Percentiles rank a stretch among this genome's conserved stretches.
These are phyloP conservation scores for Polylopha cassiicola DNA, from an alignment of 2,888 invertebrate species.

Conservation along the genomic window DNA sequence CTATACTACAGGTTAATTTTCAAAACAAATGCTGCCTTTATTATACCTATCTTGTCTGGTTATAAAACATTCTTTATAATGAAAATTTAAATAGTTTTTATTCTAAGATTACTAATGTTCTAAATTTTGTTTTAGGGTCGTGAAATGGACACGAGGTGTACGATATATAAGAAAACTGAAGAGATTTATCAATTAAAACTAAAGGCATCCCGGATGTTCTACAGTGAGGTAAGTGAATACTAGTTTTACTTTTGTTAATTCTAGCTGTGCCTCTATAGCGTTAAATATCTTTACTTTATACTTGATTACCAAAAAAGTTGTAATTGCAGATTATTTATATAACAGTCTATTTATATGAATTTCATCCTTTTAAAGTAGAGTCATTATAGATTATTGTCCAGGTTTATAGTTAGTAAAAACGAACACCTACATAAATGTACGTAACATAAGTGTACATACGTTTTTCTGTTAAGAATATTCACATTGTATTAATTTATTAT, in stretches of 20 bases:
- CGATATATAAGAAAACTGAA: constrained; percentile 99
- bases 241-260: constrained; percentile 1
- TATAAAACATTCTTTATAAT: constrained; percentile 13
- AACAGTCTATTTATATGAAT: no score
- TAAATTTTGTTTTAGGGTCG: constrained; percentile 79
- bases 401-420: no score
- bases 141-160: constrained; percentile 95
- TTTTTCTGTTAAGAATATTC: neutral
- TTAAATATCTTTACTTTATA: neutral
- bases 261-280: neutral
- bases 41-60: constrained; percentile 1
- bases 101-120: neutral
- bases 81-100: no score
- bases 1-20: neutral
- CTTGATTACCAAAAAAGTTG: no score
- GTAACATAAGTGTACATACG: no score
- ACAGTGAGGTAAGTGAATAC: constrained; percentile 80
- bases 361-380: no score
- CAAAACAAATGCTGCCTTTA: neutral
- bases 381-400: no score
- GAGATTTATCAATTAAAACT: constrained; percentile 97
- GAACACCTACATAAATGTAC: no score
- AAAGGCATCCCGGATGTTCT: constrained; percentile 96
- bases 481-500: constrained; percentile 1
- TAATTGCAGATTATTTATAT: no score